Percentiles rank a stretch among this genome's conserved stretches.
These are phyloP conservation scores for Emydura subglobosa DNA, from an alignment of 2,113 vertebrate genomes.

Conservation along the genomic window DNA sequence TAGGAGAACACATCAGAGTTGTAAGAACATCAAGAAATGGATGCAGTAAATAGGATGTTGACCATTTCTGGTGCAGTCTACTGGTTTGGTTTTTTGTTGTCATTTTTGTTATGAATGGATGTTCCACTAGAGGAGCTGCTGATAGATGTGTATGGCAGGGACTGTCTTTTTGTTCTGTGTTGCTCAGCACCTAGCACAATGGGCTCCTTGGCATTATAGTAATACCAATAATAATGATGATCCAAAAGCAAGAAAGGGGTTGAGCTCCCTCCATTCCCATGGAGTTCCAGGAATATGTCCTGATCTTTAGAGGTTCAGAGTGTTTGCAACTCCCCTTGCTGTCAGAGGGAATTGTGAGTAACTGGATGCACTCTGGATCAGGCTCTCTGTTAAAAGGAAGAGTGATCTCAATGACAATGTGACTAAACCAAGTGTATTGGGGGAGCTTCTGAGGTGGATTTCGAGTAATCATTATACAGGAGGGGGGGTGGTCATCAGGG, in stretches of 20 bases:
- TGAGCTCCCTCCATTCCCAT: not conserved
- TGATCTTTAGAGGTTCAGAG: not conserved
- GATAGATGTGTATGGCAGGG: not conserved
- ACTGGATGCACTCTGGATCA: not conserved
- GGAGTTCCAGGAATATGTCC: not conserved
- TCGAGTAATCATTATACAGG: not conserved
- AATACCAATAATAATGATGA: not conserved
- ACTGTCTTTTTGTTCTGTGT: not conserved
- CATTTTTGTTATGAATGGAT: not conserved
- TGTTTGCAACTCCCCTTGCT: not conserved
- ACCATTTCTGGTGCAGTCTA: accelerated
- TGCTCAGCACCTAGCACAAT: not conserved
- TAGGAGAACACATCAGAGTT: not conserved
- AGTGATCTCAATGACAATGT: not conserved
- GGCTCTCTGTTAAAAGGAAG: not conserved
- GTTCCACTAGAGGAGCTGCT: accelerated
- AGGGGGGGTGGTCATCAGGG: not conserved
- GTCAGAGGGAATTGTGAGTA: not conserved
- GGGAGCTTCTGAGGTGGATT: not conserved
- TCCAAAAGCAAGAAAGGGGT: not conserved
- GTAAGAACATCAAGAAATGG: not conserved
- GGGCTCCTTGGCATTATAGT: accelerated
- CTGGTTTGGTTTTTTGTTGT: too few species aligned
- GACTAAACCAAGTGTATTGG: not conserved
- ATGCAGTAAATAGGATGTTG: not conserved